Conservation (phyloP, 2,888 invertebrate genomes). For the Cataglyphis rosenhaueri region DNA sequence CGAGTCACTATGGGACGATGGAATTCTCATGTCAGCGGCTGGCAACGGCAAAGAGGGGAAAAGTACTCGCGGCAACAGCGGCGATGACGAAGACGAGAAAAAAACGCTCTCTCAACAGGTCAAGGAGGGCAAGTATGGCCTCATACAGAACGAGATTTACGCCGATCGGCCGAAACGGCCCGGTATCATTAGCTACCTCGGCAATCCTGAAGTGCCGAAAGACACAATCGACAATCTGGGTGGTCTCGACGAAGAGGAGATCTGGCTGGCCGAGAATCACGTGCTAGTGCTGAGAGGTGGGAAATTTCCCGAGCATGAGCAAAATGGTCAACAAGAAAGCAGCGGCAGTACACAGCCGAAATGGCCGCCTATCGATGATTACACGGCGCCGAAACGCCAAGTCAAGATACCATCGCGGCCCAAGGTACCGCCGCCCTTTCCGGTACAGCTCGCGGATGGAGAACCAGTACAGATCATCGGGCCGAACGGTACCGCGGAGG, state of each 20-base stretch:
- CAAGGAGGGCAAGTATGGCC: constrained; percentile 95
- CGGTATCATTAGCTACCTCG: constrained; percentile 93
- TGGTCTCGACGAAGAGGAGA: constrained; percentile 93
- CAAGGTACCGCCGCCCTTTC: constrained; percentile 96
- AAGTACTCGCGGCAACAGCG: constrained; percentile 82
- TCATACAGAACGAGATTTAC: constrained; percentile 94
- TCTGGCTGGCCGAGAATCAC: constrained; percentile 96
- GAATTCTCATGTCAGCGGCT: constrained; percentile 90
- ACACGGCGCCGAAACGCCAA: constrained; percentile 93
- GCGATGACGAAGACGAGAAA: constrained; percentile 90
- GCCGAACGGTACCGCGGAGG: constrained; percentile 91
- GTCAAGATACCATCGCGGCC: constrained; percentile 94
- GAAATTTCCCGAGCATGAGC: constrained; percentile 87
- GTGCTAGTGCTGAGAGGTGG: constrained; percentile 94
- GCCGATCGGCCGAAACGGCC: constrained; percentile 89
- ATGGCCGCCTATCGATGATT: constrained; percentile 95
- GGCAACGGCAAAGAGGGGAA: constrained; percentile 89
- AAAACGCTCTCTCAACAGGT: constrained; percentile 96
- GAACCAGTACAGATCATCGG: constrained; percentile 95
- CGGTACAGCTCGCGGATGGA: constrained; percentile 94
- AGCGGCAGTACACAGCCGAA: constrained; percentile 56
- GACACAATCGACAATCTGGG: constrained; percentile 93
- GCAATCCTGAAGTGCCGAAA: constrained; percentile 92
- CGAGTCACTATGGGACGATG: constrained; percentile 85
- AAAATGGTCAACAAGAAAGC: constrained; percentile 54